A percentile compares a stretch with the other conserved stretches of the same genome.
Conservation (phyloP, 2,888 invertebrate genomes). For the Eumerus sabulonum region DNA sequence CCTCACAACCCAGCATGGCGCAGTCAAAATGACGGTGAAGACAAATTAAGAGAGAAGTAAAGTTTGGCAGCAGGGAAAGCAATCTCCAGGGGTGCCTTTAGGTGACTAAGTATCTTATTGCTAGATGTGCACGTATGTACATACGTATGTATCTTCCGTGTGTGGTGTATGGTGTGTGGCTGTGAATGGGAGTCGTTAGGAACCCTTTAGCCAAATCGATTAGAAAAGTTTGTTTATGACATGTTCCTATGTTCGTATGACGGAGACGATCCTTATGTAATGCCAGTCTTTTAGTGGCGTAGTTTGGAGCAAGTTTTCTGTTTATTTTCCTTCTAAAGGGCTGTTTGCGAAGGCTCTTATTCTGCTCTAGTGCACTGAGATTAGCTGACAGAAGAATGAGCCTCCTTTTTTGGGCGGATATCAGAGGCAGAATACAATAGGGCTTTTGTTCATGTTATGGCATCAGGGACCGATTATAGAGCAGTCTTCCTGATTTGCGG, state of each 20-base stretch:
- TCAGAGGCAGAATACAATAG: no score
- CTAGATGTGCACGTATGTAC: constrained; percentile 19
- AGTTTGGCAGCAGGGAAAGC: neutral
- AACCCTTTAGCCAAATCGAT: constrained; percentile 50
- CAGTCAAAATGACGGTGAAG: constrained; percentile 32
- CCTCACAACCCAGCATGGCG: constrained; percentile 8
- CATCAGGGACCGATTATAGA: no score
- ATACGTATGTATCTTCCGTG: no score
- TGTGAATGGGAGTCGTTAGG: constrained; percentile 1
- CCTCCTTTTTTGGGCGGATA: no score
- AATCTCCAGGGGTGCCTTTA: constrained; percentile 17
- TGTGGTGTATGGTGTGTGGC: no score
- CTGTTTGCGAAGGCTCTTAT: no score
- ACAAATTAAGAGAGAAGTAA: constrained; percentile 43
- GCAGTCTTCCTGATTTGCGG: no score
- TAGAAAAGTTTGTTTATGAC: constrained; percentile 38
- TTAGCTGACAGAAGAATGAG: no score
- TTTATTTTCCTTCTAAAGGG: no score
- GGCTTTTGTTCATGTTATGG: no score
- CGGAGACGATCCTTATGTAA: neutral
- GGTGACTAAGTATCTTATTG: constrained; percentile 35
- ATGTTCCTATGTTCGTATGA: neutral
- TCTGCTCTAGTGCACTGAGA: no score
- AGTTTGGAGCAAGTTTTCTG: no score
- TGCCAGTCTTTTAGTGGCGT: neutral